Evolutionary conservation across 2,797 vertebrate genomes (phyloP).

Genomic region (Neostethus bicornis): DNA sequence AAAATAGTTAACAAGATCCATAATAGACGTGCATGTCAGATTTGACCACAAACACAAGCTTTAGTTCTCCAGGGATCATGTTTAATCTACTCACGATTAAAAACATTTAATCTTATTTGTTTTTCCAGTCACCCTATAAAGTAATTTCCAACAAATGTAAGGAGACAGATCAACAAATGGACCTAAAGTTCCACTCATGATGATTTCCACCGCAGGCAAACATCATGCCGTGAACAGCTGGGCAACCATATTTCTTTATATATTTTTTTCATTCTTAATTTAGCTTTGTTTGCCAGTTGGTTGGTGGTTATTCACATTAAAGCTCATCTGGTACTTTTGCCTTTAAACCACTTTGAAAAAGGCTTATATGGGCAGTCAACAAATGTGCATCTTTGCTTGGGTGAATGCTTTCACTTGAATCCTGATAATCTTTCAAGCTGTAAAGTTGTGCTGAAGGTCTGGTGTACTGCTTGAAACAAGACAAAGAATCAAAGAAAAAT

Average conservation of each 20-base stretch:
- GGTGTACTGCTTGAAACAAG: slow-evolving; percentile 20
- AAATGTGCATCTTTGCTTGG: background rate
- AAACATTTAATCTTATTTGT: slow-evolving; percentile 45
- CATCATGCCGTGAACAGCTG: slow-evolving; percentile 34
- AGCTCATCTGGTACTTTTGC: background rate
- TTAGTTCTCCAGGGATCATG: slow-evolving; percentile 45
- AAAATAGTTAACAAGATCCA: no score
- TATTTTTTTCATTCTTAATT: slow-evolving; percentile 28
- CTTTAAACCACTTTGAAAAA: slow-evolving; percentile 2
- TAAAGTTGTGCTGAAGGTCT: slow-evolving; percentile 39
- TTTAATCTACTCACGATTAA: slow-evolving; percentile 42
- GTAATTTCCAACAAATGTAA: slow-evolving; percentile 59
- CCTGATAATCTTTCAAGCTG: slow-evolving; percentile 26
- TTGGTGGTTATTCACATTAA: slow-evolving; percentile 24
- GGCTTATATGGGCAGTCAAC: slow-evolving; percentile 16
- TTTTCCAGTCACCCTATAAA: slow-evolving; percentile 8
- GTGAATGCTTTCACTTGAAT: slow-evolving; percentile 4
- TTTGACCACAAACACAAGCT: slow-evolving; percentile 31
- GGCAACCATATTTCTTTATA: slow-evolving; percentile 34
- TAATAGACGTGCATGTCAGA: slow-evolving; percentile 17
- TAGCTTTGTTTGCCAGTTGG: slow-evolving; percentile 35
- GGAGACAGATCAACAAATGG: slow-evolving; percentile 38
- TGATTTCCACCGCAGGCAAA: slow-evolving; percentile 54
- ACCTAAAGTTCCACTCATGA: slow-evolving; percentile 42
- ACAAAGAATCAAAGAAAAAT: slow-evolving; percentile 51